Conservation (phyloP, 1,140 invertebrate species). For the Himalopsyche phryganea region DNA sequence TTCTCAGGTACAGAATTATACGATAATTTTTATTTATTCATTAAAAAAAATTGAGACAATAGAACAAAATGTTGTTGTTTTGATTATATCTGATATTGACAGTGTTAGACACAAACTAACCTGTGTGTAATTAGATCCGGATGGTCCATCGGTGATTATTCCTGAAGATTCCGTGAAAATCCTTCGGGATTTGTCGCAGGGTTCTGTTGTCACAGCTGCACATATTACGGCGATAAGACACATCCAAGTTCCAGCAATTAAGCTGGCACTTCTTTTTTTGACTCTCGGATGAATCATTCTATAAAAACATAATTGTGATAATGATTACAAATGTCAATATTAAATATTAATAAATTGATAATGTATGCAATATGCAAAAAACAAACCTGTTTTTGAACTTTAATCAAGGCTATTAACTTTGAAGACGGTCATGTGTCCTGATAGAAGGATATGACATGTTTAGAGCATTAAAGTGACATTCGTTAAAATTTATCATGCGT, state of each 20-base stretch:
- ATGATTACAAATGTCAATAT: neutral
- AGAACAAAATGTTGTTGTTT: too few species aligned
- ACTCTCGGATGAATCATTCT: constrained; percentile 28
- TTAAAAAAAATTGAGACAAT: too few species aligned
- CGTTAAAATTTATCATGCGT: too few species aligned
- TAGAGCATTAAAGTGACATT: too few species aligned
- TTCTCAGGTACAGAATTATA: too few species aligned
- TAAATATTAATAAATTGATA: neutral
- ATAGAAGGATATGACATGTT: neutral
- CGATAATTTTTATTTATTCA: too few species aligned
- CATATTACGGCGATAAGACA: constrained; percentile 21
- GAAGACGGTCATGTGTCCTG: constrained; percentile 17
- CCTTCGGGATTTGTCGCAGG: constrained; percentile 75
- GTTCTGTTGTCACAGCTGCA: constrained; percentile 35
- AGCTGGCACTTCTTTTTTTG: constrained; percentile 24
- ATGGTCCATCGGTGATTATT: constrained; percentile 86
- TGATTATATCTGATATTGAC: too few species aligned
- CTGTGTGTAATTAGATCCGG: constrained; percentile 81
- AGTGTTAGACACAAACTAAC: constrained; percentile 30
- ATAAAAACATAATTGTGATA: constrained; percentile 1
- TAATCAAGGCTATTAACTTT: constrained; percentile 24
- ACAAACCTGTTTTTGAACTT: neutral
- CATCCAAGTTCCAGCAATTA: constrained; percentile 23
- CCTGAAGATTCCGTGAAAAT: constrained; percentile 78
- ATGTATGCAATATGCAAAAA: neutral